phyloP scores from a whole-genome alignment of 1,140 invertebrate species.

The Theocolax elegans region DNA sequence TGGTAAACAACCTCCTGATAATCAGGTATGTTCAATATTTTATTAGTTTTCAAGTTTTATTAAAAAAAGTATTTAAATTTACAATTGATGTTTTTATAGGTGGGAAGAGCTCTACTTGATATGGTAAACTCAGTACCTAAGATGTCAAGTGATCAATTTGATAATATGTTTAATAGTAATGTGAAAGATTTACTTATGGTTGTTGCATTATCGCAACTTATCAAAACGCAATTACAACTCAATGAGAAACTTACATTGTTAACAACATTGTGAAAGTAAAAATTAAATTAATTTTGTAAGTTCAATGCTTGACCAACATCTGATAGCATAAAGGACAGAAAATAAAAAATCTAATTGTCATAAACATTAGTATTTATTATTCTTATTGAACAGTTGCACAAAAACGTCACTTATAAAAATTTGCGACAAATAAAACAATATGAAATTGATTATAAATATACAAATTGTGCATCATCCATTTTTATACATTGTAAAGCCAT shows the following conservation, averaged over 20 bases:
- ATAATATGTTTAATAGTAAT: constrained; percentile 94
- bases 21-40: constrained; percentile 69
- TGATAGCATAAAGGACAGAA: constrained; percentile 16
- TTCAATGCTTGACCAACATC: constrained; percentile 3
- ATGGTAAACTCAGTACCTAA: constrained; percentile 91
- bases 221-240: constrained; percentile 93
- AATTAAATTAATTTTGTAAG: constrained; percentile 15
- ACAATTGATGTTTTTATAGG: constrained; percentile 57
- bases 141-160: constrained; percentile 90
- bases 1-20: constrained; percentile 77
- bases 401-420: constrained; percentile 14
- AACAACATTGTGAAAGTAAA: constrained; percentile 72
- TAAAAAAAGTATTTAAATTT: no score
- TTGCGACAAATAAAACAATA: constrained; percentile 14
- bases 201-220: constrained; percentile 93
- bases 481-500: constrained; percentile 12
- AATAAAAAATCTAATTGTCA: constrained; percentile 20
- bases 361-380: constrained; percentile 35
- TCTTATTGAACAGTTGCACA: constrained; percentile 23
- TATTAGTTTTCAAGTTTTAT: neutral
- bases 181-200: constrained; percentile 98
- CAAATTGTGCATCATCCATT: constrained; percentile 7
- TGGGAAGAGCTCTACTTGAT: constrained; percentile 87
- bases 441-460: constrained; percentile 26
- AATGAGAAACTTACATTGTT: constrained; percentile 93